These are phyloP conservation scores for Amitus sp. DNA, from an alignment of 2,888 invertebrate species.

Conservation along the genomic window DNA sequence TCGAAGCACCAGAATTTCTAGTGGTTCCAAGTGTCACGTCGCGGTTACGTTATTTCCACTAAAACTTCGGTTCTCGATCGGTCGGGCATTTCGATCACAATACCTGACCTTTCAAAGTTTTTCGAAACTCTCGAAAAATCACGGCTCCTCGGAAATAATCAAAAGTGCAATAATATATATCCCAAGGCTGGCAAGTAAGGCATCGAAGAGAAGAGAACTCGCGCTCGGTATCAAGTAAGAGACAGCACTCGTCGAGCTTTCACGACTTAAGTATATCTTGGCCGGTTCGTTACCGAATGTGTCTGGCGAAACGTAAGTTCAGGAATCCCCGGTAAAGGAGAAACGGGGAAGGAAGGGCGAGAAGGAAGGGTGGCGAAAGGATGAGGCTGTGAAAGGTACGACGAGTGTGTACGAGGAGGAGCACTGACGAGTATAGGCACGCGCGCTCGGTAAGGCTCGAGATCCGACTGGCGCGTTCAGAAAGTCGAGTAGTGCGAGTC, in stretches of 20 bases:
- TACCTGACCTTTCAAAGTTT: too few relatives aligned
- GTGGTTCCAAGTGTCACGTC: too few relatives aligned
- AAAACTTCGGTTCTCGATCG: too few relatives aligned
- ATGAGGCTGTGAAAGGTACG: constrained; percentile 21
- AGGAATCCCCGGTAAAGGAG: background rate
- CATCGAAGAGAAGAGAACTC: background rate
- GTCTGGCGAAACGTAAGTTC: background rate
- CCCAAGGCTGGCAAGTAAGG: background rate
- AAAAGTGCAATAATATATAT: background rate
- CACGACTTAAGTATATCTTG: constrained; percentile 18
- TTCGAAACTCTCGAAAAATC: too few relatives aligned
- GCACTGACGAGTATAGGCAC: constrained; percentile 3
- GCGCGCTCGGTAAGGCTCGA: constrained; percentile 37
- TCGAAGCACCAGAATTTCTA: too few relatives aligned
- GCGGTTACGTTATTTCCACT: too few relatives aligned
- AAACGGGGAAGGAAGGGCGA: constrained; percentile 5
- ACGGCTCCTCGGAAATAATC: background rate
- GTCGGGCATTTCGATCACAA: too few relatives aligned
- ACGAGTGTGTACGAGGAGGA: constrained; percentile 13
- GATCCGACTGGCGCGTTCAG: constrained; percentile 45
- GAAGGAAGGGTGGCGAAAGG: constrained; percentile 12
- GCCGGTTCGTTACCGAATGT: constrained; percentile 8
- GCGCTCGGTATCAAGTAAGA: background rate
- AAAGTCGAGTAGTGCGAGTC: constrained; percentile 50
- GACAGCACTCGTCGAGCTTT: constrained; percentile 14